Evolutionary conservation across 2,113 vertebrate genomes (phyloP).

Genomic region (Gasterosteus aculeatus): DNA sequence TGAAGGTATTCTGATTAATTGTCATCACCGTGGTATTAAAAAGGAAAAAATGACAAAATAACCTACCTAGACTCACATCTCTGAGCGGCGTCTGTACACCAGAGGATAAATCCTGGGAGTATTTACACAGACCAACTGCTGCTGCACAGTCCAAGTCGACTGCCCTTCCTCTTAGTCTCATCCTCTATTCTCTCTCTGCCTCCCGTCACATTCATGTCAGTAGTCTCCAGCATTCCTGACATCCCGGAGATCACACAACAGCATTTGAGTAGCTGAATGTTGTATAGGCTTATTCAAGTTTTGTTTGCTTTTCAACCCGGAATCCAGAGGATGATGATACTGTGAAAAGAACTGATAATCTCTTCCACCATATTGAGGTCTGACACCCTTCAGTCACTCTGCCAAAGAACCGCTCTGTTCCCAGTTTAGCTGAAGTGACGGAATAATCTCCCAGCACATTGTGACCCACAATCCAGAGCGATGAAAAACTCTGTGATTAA

Average conservation of each 20-base stretch:
- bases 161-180: slow-evolving; percentile 27
- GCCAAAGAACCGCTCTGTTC: slow-evolving; percentile 14
- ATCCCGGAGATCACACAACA: not conserved
- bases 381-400: slow-evolving; percentile 25
- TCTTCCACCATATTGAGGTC: slow-evolving; percentile 5
- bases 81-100: slow-evolving; percentile 54
- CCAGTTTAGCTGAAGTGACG: slow-evolving; percentile 30
- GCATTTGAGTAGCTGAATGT: not conserved
- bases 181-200: slow-evolving; percentile 46
- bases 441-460: slow-evolving; percentile 46
- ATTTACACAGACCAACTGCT: slow-evolving; percentile 63
- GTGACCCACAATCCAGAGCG: slow-evolving; percentile 32
- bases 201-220: slow-evolving; percentile 26
- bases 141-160: slow-evolving; percentile 28
- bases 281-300: not conserved
- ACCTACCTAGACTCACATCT: slow-evolving; percentile 66
- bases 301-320: not conserved
- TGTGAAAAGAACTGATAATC: not conserved
- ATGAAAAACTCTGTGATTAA: slow-evolving; percentile 41
- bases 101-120: slow-evolving; percentile 48
- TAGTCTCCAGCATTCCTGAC: not conserved
- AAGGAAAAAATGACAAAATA: slow-evolving; percentile 16
- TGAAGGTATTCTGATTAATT: not conserved
- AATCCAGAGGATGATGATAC: not conserved
- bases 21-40: not conserved